Conservation (phyloP, 2,113 vertebrate species). For the Charina bottae region DNA sequence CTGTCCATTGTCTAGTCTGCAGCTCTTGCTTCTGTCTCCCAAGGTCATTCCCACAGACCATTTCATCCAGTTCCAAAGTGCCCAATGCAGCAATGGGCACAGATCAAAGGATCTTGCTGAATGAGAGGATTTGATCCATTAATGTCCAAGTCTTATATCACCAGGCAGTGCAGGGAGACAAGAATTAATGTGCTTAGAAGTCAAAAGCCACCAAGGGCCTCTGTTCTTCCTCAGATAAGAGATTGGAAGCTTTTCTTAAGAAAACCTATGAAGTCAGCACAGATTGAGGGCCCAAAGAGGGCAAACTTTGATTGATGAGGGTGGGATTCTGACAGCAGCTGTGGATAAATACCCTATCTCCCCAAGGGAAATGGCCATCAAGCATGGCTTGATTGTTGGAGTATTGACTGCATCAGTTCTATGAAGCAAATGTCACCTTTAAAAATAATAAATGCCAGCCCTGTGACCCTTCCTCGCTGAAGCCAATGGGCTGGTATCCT, state of each 20-base stretch:
- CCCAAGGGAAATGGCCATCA: background rate
- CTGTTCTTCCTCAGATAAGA: slow-evolving; percentile 35
- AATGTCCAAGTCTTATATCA: slow-evolving; percentile 36
- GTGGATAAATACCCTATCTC: background rate
- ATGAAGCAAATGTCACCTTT: slow-evolving; percentile 14
- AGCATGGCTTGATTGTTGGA: background rate
- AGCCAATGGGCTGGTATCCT: background rate
- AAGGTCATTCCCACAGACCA: background rate
- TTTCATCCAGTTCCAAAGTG: background rate
- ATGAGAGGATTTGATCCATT: slow-evolving; percentile 48
- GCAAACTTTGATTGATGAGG: background rate
- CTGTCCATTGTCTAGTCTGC: too few species aligned
- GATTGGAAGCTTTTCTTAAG: slow-evolving; percentile 20
- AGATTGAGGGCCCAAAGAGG: background rate
- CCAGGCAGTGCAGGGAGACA: slow-evolving; percentile 32
- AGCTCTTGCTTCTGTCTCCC: background rate
- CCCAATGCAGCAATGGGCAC: slow-evolving; percentile 28
- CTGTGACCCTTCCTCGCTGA: accelerated
- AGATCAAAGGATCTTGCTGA: slow-evolving; percentile 55
- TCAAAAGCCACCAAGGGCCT: slow-evolving; percentile 27
- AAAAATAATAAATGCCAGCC: background rate
- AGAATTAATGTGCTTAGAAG: slow-evolving; percentile 57
- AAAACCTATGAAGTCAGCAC: background rate
- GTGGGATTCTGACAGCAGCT: slow-evolving; percentile 2
- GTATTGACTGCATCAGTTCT: accelerated